These are phyloP conservation scores for Anoplolepis gracilipes DNA, from an alignment of 1,140 invertebrate species.

Conservation along the genomic window DNA sequence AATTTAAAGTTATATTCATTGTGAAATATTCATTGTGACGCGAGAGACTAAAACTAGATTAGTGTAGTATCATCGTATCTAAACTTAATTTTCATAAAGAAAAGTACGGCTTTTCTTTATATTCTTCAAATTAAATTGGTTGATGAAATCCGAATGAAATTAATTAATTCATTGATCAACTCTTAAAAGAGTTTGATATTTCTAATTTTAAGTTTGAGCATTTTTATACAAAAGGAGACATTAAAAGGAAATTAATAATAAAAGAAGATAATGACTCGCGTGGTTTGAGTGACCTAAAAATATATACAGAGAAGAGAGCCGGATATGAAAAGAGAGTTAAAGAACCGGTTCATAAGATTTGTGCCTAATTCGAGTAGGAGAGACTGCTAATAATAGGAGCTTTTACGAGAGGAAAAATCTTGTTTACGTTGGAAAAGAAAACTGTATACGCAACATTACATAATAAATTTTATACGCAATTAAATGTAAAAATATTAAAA, in stretches of 20 bases:
- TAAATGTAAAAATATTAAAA: neutral
- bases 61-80: neutral
- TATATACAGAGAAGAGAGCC: constrained; percentile 41
- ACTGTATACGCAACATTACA: neutral
- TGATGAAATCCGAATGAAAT: neutral
- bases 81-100: neutral
- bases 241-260: neutral
- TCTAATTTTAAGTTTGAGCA: neutral
- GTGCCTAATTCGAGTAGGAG: constrained; percentile 5
- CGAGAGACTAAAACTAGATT: neutral
- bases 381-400: neutral
- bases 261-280: constrained; percentile 1
- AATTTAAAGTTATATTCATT: no score
- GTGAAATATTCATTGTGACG: neutral
- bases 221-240: neutral
- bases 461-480: neutral
- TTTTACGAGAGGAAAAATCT: constrained; percentile 35
- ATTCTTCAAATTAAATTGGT: neutral
- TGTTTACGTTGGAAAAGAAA: neutral
- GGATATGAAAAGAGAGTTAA: constrained; percentile 19
- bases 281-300: constrained; percentile 31
- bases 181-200: neutral
- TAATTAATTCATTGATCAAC: neutral
- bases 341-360: constrained; percentile 50
- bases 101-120: neutral